Percentiles rank a stretch among this genome's conserved stretches.
Evolutionary conservation across 2,888 invertebrate genomes (phyloP).

Genomic region (Conus canariensis): DNA sequence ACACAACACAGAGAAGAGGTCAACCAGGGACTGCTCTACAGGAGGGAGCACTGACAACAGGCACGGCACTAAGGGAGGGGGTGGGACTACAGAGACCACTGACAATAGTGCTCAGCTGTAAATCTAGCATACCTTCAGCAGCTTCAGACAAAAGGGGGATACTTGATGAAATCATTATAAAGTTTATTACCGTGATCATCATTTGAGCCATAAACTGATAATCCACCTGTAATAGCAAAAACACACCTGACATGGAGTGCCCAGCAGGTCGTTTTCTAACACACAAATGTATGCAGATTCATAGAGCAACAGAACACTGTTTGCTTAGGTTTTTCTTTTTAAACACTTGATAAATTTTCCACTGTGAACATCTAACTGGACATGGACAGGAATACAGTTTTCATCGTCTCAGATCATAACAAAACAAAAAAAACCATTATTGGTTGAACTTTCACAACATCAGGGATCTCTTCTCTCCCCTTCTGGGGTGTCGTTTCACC

Average conservation of each 20-base stretch:
- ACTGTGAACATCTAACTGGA: neutral
- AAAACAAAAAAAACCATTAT: neutral
- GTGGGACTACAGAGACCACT: conserved; percentile 23
- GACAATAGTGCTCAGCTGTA: conserved; percentile 31
- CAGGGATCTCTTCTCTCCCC: too few species aligned
- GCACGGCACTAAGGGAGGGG: neutral
- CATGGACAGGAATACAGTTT: neutral
- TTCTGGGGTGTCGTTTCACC: too few species aligned
- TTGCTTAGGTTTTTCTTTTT: too few species aligned
- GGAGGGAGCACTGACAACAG: conserved; percentile 8
- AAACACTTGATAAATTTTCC: too few species aligned
- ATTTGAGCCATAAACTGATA: conserved; percentile 43
- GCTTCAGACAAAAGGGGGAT: conserved; percentile 41
- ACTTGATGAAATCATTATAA: conserved; percentile 45
- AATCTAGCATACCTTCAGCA: conserved; percentile 47
- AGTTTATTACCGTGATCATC: conserved; percentile 46
- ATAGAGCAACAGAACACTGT: too few species aligned
- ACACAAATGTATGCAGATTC: too few species aligned
- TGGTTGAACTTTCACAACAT: too few species aligned
- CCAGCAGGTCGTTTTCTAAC: neutral
- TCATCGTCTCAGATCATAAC: neutral
- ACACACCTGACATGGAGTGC: conserved; percentile 31
- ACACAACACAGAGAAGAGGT: neutral
- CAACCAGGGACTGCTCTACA: neutral
- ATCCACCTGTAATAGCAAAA: conserved; percentile 43